phyloP scores from a whole-genome alignment of 1,140 invertebrate species.

The Cataglyphis hispanica region DNA sequence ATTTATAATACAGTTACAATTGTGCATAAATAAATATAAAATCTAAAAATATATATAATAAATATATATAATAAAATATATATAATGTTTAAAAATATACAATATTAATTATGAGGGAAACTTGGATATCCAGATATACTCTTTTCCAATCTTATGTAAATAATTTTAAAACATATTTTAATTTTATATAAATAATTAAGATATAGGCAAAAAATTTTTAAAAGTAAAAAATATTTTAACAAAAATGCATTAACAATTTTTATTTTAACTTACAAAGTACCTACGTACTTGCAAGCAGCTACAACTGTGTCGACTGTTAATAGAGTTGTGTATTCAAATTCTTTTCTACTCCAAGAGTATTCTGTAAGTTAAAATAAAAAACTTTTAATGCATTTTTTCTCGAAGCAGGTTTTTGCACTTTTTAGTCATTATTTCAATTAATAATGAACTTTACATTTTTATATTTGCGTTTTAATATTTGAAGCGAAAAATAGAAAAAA shows the following conservation, averaged over 20 bases:
- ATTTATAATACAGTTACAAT: not conserved
- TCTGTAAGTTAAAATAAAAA: conserved; percentile 18
- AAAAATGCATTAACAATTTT: not conserved
- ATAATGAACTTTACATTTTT: not conserved
- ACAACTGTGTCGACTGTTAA: conserved; percentile 6
- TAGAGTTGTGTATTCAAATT: not conserved
- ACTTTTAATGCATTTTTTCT: not conserved
- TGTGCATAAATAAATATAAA: not conserved
- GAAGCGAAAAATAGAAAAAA: too few relatives aligned
- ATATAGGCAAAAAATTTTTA: too few relatives aligned
- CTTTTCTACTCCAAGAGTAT: not conserved
- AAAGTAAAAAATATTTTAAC: not conserved
- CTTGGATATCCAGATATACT: not conserved
- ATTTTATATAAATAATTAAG: not conserved
- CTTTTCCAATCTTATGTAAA: not conserved
- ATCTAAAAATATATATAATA: not conserved
- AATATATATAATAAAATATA: too few relatives aligned
- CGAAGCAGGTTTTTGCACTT: not conserved
- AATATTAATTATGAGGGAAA: not conserved
- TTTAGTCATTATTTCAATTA: not conserved
- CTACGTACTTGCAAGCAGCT: not conserved
- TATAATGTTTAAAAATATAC: not conserved
- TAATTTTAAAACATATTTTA: not conserved
- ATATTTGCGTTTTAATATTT: conserved; percentile 4
- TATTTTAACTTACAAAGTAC: not conserved